Evolutionary conservation across 2,113 vertebrate genomes (phyloP).

Genomic region (Mormyrus lacerda): DNA sequence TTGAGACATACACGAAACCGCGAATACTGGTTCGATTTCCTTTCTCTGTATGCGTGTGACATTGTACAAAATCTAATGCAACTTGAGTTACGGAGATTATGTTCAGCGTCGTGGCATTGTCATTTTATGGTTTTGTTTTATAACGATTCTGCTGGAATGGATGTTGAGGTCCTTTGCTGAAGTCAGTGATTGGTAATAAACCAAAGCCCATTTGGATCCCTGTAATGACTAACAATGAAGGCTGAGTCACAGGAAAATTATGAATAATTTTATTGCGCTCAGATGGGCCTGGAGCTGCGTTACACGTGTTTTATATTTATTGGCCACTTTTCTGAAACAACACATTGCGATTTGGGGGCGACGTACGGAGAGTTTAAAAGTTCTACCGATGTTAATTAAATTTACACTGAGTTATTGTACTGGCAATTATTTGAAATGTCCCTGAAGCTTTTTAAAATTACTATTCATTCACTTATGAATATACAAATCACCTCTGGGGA

Average conservation of each 20-base stretch:
- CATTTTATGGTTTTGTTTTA: neutral
- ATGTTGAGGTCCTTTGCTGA: neutral
- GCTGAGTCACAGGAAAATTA: neutral
- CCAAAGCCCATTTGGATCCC: neutral
- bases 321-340: neutral
- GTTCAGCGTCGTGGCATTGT: neutral
- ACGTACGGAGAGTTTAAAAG: neutral
- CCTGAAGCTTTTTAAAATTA: neutral
- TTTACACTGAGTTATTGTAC: neutral
- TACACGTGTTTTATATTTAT: neutral
- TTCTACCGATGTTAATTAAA: neutral
- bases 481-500: neutral
- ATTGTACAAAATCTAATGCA: neutral
- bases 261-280: neutral
- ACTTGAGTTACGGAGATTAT: neutral
- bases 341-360: neutral
- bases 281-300: neutral
- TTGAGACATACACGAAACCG: neutral
- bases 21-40: neutral
- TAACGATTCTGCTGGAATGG: neutral
- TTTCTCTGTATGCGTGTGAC: neutral
- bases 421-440: neutral
- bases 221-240: neutral
- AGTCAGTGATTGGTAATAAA: neutral
- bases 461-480: neutral